Evolutionary conservation across 2,797 vertebrate species (phyloP).

Genomic region (Cheirogaleus major): DNA sequence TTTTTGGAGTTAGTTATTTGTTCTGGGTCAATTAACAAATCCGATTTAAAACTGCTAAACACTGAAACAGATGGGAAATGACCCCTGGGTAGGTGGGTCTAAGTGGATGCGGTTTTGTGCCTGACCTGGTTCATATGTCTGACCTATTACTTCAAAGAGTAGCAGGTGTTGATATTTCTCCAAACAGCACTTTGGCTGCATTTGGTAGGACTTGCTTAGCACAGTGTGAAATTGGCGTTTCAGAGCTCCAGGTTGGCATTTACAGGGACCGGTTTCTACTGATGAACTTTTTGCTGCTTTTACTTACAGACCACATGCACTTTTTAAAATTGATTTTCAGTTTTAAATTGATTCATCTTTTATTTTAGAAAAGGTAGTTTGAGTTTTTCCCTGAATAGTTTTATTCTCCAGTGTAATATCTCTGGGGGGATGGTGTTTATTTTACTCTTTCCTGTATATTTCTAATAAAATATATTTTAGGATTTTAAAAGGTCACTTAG

Average conservation of each 20-base stretch:
- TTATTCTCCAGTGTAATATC: not conserved
- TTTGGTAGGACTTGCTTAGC: constrained; percentile 36
- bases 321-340: constrained; percentile 27
- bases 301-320: not conserved
- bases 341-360: constrained; percentile 54
- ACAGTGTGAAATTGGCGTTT: constrained; percentile 67
- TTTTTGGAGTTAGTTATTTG: constrained; percentile 27
- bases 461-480: constrained; percentile 1
- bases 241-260: constrained; percentile 21
- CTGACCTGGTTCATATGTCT: not conserved
- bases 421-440: not conserved
- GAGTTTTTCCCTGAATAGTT: not conserved
- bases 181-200: not conserved
- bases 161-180: constrained; percentile 58
- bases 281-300: constrained; percentile 43
- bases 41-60: not conserved
- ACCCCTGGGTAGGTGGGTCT: not conserved
- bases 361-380: constrained; percentile 40
- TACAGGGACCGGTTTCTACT: constrained; percentile 13
- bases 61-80: constrained; percentile 19
- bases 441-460: not conserved
- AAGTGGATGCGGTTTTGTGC: not conserved
- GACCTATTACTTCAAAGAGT: constrained; percentile 20
- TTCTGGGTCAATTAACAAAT: constrained; percentile 24
- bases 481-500: constrained; percentile 43